A percentile compares a stretch with the other conserved stretches of the same genome.
phyloP scores from a whole-genome alignment of 1,140 invertebrate species.

The Vollenhovia emeryi region DNA sequence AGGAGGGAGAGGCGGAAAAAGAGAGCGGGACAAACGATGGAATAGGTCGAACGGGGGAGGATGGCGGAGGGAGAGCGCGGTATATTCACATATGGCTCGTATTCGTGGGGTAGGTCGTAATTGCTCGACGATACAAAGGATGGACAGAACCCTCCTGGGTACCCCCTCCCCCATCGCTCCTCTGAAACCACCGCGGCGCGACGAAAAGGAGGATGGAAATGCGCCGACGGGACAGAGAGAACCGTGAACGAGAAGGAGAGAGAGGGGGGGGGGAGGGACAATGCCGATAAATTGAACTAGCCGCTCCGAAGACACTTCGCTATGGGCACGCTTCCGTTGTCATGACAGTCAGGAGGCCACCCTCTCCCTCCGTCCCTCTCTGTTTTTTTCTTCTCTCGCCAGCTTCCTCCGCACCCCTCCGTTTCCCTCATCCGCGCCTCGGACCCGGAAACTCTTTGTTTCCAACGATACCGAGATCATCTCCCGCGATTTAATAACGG shows the following conservation, averaged over 20 bases:
- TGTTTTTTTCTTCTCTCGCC: slow-evolving; percentile 4
- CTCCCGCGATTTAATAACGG: slow-evolving; percentile 70
- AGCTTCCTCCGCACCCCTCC: neutral
- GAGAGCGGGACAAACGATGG: neutral
- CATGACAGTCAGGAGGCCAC: slow-evolving; percentile 48
- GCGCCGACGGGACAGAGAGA: slow-evolving; percentile 57
- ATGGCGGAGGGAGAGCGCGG: neutral
- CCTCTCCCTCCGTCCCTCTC: neutral
- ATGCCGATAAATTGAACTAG: slow-evolving; percentile 71
- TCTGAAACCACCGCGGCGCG: slow-evolving; percentile 70
- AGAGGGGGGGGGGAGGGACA: neutral
- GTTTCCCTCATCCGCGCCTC: no score
- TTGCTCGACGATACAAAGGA: slow-evolving; percentile 83
- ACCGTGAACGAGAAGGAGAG: slow-evolving; percentile 50
- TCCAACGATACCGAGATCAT: slow-evolving; percentile 43
- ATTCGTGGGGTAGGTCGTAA: slow-evolving; percentile 81
- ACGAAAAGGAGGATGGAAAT: slow-evolving; percentile 25
- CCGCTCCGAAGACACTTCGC: slow-evolving; percentile 55
- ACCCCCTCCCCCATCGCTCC: slow-evolving; percentile 71
- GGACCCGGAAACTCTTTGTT: slow-evolving; percentile 51
- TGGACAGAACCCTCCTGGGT: slow-evolving; percentile 81
- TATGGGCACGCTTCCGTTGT: slow-evolving; percentile 59
- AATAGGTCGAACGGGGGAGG: neutral
- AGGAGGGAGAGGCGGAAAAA: neutral
- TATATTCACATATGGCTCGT: slow-evolving; percentile 60